These are phyloP conservation scores for Hirtodrosophila confusa DNA, from an alignment of 2,888 invertebrate species.

Conservation along the genomic window DNA sequence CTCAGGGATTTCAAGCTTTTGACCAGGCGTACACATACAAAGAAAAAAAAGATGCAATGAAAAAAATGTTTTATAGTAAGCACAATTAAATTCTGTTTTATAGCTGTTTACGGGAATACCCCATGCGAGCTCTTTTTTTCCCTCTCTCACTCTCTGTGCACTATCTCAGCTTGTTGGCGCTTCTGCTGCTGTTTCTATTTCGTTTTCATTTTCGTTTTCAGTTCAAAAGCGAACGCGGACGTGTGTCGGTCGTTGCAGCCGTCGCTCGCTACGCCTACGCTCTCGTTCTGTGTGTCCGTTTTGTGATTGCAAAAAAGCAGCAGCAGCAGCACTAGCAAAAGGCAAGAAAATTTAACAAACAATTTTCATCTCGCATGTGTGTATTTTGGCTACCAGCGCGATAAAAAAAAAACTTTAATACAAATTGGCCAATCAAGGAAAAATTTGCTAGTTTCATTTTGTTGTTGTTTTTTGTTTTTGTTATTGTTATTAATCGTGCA, in stretches of 20 bases:
- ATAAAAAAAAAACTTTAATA: constrained; percentile 43
- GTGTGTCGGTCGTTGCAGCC: constrained; percentile 58
- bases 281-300: constrained; percentile 54
- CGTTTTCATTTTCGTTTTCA: constrained; percentile 50
- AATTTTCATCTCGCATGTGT: constrained; percentile 51
- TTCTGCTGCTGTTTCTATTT: constrained; percentile 38
- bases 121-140: constrained; percentile 10
- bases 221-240: constrained; percentile 60
- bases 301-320: constrained; percentile 69
- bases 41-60: background rate
- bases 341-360: constrained; percentile 46
- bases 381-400: constrained; percentile 27
- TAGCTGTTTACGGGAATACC: constrained; percentile 30
- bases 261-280: constrained; percentile 57
- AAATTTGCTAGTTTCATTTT: constrained; percentile 37
- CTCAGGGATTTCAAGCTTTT: too few relatives aligned
- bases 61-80: background rate
- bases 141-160: constrained; percentile 13
- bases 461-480: constrained; percentile 23
- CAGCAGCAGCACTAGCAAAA: constrained; percentile 26
- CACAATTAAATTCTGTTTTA: background rate
- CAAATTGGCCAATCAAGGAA: constrained; percentile 27
- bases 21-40: too few relatives aligned
- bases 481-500: constrained; percentile 58
- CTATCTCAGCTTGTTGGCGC: constrained; percentile 31